Evolutionary conservation across 2,888 invertebrate genomes (phyloP).

Genomic region (Ariolimax columbianus): DNA sequence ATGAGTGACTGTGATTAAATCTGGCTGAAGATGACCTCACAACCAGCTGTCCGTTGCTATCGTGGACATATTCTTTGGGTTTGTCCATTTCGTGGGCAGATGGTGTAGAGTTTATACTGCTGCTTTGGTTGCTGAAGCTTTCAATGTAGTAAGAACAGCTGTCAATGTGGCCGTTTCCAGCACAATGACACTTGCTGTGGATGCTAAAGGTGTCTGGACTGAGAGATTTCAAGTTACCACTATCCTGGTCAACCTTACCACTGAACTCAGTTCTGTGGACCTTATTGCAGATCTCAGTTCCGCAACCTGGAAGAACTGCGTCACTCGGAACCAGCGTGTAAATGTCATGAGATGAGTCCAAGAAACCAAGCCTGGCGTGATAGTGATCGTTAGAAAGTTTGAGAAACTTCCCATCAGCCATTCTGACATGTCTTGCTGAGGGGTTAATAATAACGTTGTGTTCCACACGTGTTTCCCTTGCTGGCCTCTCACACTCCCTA

Average conservation of each 20-base stretch:
- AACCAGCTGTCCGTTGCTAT: constrained; percentile 8
- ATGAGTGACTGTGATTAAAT: constrained; percentile 11
- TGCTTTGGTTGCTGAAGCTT: neutral
- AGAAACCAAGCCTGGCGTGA: neutral
- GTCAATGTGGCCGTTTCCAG: neutral
- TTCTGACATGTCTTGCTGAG: neutral
- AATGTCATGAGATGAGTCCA: neutral
- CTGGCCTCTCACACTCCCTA: neutral
- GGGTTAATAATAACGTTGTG: neutral
- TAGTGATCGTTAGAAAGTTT: neutral
- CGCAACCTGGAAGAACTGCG: neutral
- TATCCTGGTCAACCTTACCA: neutral
- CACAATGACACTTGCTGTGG: constrained; percentile 12
- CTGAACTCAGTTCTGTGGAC: neutral
- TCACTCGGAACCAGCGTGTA: neutral
- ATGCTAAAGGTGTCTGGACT: neutral
- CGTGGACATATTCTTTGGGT: neutral
- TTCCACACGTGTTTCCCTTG: neutral
- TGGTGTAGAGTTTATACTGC: neutral
- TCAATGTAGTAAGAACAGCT: neutral
- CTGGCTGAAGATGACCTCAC: constrained; percentile 17
- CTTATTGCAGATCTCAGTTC: neutral
- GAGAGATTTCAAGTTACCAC: neutral
- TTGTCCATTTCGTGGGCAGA: constrained; percentile 7
- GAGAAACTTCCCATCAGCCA: neutral